Evolutionary conservation across 2,113 vertebrate genomes (phyloP).

Genomic region (Stigmatopora nigra): DNA sequence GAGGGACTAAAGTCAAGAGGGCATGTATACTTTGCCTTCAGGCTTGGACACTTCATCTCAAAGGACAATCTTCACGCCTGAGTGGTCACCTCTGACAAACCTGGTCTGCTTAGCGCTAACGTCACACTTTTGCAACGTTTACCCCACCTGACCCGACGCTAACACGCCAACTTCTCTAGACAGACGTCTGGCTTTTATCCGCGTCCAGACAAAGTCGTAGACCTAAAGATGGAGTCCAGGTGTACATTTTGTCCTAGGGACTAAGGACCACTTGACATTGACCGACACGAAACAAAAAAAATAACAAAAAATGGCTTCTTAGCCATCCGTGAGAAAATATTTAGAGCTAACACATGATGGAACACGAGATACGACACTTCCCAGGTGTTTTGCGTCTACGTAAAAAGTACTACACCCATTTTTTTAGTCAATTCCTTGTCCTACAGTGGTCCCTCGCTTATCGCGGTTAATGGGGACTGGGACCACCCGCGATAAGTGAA

Average conservation of each 20-base stretch:
- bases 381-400: neutral
- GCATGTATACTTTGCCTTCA: neutral
- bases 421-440: no score
- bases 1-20: neutral
- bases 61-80: neutral
- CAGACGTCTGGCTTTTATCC: slow-evolving; percentile 58
- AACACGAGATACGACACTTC: neutral
- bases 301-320: neutral
- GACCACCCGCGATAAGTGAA: no score
- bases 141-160: slow-evolving; percentile 41
- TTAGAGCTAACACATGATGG: neutral
- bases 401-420: no score
- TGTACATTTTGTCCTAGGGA: slow-evolving; percentile 21
- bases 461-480: no score
- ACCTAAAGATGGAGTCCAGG: slow-evolving; percentile 48
- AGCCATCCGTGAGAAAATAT: neutral
- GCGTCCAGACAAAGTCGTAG: neutral
- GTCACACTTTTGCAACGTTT: slow-evolving; percentile 18
- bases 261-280: slow-evolving; percentile 41
- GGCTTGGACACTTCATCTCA: neutral
- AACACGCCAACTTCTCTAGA: slow-evolving; percentile 38
- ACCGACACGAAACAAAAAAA: neutral
- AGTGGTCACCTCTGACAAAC: neutral
- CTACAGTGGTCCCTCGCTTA: no score
- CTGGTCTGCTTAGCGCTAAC: slow-evolving; percentile 15